Evolutionary conservation across 2,113 vertebrate species (phyloP), one percentile per base, ranked within the genome.

Genomic region (Aix galericulata): DNA sequence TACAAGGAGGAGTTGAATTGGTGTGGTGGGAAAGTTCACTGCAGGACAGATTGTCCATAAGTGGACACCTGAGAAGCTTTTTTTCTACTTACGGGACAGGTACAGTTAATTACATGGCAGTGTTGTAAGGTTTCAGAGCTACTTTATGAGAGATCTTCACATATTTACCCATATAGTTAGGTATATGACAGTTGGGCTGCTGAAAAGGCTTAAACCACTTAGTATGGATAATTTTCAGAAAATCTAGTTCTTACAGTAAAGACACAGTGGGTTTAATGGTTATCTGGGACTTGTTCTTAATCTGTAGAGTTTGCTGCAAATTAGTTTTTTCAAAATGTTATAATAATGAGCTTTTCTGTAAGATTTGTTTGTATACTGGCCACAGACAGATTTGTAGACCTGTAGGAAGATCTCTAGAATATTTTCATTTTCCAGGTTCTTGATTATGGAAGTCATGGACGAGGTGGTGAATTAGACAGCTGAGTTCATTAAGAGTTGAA

Each of bases 21-120:
- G 17, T 18, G 18, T 8, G 32, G 40, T 20, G n/a, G 8, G 34
- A 38, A 20, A 16, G 7, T 77, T 94, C 21, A 32, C 42, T 88
- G 36, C 2, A 1, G n/a, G 31, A 63, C 17, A 63, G 60, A 16
- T 31, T 67, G 14, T 3, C 1, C 5, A 48, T 1, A 15, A 71
- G 16, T 10, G 31, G 27, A 11, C 4, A 4, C 14, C 26, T 86
- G 62, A 44, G 27, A 76, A 64, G 25, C 1, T 1, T 74, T 63
- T 59, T 29, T 62, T 76, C 1, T 1, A 17, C 1, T 91, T 52
- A 13, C 0, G 38, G 67, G 48, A 48, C 26, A 48, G 55, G 38
- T 50, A 15, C 50, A 64, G 5, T 1, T 5, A 11, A 11, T 31
- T 34, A 2, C 26, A 69, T 44, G 67, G 77, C 48, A 52, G 3